Conservation (phyloP, 2,888 invertebrate genomes). For the Acrobeloides nanus region DNA sequence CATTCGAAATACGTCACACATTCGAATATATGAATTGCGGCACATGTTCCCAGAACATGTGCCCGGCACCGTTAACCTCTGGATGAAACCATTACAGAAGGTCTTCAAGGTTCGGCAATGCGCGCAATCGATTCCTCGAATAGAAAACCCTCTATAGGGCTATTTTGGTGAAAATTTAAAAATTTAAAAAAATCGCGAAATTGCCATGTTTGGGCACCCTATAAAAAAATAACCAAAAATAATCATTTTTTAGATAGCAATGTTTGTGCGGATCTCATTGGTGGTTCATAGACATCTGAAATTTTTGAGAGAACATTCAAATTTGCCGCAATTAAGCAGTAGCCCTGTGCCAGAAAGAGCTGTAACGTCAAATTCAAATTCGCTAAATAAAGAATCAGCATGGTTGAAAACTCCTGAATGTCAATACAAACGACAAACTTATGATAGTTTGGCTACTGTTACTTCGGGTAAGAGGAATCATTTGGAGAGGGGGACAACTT, state of each 20-base stretch:
- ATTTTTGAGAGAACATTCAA: slow-evolving; percentile 25
- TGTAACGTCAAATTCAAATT: not conserved
- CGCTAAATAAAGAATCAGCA: not conserved
- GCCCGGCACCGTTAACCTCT: too few relatives aligned
- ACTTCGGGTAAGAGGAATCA: slow-evolving; percentile 15
- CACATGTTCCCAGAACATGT: too few relatives aligned
- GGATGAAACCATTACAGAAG: too few relatives aligned
- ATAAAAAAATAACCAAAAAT: slow-evolving; percentile 1
- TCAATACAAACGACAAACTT: slow-evolving; percentile 10
- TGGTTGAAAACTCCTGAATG: slow-evolving; percentile 16
- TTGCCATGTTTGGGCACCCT: too few relatives aligned
- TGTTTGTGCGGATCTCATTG: slow-evolving; percentile 38
- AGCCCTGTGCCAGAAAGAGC: slow-evolving; percentile 5
- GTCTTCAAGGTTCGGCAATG: too few relatives aligned
- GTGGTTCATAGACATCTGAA: slow-evolving; percentile 34
- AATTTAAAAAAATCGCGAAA: too few relatives aligned
- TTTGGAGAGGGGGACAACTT: too few relatives aligned
- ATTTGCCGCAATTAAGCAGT: slow-evolving; percentile 1
- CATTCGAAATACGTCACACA: too few relatives aligned
- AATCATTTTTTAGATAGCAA: slow-evolving; percentile 19
- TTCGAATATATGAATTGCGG: too few relatives aligned
- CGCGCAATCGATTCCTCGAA: too few relatives aligned
- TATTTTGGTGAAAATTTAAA: too few relatives aligned
- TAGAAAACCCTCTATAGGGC: too few relatives aligned
- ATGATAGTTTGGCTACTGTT: slow-evolving; percentile 13